Percentiles rank a stretch among this genome's conserved stretches.
phyloP scores from a whole-genome alignment of 2,113 vertebrate species.

The Gymnocephalus cernua region DNA sequence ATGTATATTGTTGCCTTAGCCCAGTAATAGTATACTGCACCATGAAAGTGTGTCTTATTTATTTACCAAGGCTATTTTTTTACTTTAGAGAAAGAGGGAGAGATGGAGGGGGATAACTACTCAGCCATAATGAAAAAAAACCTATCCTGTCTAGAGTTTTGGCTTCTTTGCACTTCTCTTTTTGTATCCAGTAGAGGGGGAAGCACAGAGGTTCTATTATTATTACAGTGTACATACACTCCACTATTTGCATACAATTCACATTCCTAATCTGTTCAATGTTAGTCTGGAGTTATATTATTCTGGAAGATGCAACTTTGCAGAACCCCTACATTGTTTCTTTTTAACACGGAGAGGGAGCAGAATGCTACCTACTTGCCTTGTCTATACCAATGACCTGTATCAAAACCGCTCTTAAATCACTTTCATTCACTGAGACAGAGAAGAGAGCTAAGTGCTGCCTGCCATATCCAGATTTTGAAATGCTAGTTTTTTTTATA shows the following conservation, averaged over 20 bases:
- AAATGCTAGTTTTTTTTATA: conserved; percentile 36
- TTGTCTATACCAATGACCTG: conserved; percentile 48
- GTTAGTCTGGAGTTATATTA: conserved; percentile 26
- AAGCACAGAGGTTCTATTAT: conserved; percentile 18
- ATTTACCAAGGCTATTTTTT: not conserved
- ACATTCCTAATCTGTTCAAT: not conserved
- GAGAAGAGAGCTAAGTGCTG: conserved; percentile 14
- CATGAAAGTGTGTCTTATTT: conserved; percentile 7
- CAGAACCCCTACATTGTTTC: not conserved
- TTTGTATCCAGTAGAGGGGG: conserved; percentile 13
- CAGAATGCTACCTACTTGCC: conserved; percentile 37
- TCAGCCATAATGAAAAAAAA: not conserved
- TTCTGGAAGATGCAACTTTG: conserved; percentile 13
- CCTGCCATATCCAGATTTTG: conserved; percentile 37
- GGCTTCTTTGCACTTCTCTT: conserved; percentile 18
- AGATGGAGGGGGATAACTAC: not conserved
- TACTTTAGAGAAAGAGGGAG: not conserved
- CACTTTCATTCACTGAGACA: conserved; percentile 19
- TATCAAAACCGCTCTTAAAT: conserved; percentile 39
- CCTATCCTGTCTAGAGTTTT: not conserved
- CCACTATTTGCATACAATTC: conserved; percentile 26
- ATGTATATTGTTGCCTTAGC: conserved; percentile 12
- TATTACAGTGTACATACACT: conserved; percentile 12
- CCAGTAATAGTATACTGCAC: not conserved
- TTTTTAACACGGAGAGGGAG: conserved; percentile 33